Evolutionary conservation across 2,113 vertebrate species (phyloP).

Genomic region (Hemibagrus wyckioides): DNA sequence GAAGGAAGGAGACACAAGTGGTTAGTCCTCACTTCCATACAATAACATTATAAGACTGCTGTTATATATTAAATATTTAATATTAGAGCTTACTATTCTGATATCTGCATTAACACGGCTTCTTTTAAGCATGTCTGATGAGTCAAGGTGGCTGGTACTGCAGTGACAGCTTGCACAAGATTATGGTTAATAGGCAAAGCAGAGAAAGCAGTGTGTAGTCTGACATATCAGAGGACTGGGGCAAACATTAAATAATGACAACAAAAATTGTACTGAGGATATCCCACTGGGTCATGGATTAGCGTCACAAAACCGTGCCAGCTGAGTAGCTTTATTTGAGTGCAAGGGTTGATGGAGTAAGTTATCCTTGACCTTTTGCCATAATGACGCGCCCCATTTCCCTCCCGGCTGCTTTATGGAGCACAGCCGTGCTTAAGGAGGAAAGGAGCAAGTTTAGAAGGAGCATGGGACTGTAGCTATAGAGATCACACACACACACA

Average conservation of each 20-base stretch:
- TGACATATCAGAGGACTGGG: constrained; percentile 35
- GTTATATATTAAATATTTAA: constrained; percentile 67
- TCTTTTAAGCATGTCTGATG: constrained; percentile 38
- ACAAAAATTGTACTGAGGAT: constrained; percentile 32
- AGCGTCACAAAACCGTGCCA: constrained; percentile 28
- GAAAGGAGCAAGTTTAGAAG: constrained; percentile 14
- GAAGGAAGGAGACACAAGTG: constrained; percentile 47
- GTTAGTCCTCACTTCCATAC: constrained; percentile 65
- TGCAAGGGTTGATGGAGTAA: constrained; percentile 35
- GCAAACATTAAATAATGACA: constrained; percentile 39
- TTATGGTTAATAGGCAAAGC: constrained; percentile 37
- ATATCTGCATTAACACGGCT: constrained; percentile 48
- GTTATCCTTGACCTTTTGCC: constrained; percentile 37
- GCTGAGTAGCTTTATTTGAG: constrained; percentile 39
- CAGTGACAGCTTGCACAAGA: constrained; percentile 25
- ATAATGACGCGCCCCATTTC: constrained; percentile 39
- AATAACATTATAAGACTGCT: constrained; percentile 71
- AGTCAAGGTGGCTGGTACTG: constrained; percentile 32
- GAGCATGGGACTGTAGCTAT: constrained; percentile 26
- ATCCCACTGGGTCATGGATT: constrained; percentile 45
- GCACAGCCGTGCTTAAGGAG: constrained; percentile 29
- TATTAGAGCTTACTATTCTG: constrained; percentile 70
- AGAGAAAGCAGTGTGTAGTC: constrained; percentile 40
- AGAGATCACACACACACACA: constrained; percentile 16
- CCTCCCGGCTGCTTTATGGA: constrained; percentile 34